Base-by-base conservation (phyloP, 1,140 invertebrate species). In the Phocides pigmalion region DNA sequence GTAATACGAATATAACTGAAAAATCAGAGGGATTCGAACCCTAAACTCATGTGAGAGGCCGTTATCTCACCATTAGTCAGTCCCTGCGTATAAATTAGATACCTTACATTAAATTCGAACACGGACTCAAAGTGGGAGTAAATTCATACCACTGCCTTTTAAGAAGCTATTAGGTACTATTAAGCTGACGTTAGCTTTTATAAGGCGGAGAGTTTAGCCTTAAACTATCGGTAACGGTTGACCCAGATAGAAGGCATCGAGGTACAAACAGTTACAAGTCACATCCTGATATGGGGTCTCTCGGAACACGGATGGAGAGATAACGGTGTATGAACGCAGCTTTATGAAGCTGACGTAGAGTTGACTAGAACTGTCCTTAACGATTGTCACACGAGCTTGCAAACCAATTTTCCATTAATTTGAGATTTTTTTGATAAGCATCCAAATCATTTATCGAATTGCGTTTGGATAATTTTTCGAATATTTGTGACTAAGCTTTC, bases 231-330 rank as follows among this genome's bases (percentile, higher is more conserved):
- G 68, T 85, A 85, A 84, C 82, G 84, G 84, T 79, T 87, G 84
- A 84, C 84, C 84, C 72, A 87, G 67, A 81, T 84, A 65, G 64
- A 62, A 49, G 67, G 72, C 75, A 80, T 81, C 80, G 68, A 82
- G 75, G 73, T 68, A 64, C 64, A 75, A 80, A 83, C 83, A 78
- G 83, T 84, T 82, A 81, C 66, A 70, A 64, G 3, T 28, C 70
- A 68, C 74, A 76, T 80, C 84, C 81, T 84, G 83, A 84, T 84
- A 86, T 83, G 81, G 84, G 47, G 63, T 17, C 83, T 81, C 81
- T 81, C 69, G 70, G 84, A 86, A 84, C 72, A 75, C 56, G 73
- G 81, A 76, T 82, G 80, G 69, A 65, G 68, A 79, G 79, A 82
- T 84, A 86, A 86, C 83, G 82, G 82, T n/a, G 58, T 80, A 70